A percentile compares a stretch with the other conserved stretches of the same genome.
Conservation (phyloP, 2,888 invertebrate species). For the Leptarthrus brevirostris region DNA sequence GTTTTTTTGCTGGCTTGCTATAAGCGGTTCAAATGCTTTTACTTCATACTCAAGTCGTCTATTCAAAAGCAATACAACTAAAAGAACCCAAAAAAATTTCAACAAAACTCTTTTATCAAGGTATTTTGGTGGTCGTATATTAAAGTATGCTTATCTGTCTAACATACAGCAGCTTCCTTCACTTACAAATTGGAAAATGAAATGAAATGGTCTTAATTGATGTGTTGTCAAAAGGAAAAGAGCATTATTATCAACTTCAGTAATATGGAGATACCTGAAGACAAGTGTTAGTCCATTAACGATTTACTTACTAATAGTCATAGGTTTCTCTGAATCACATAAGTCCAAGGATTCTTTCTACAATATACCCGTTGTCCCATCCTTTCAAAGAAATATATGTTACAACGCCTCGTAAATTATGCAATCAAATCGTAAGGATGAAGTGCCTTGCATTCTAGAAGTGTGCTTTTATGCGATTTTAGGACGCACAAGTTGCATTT, state of each 20-base stretch:
- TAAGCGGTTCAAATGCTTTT: too few species aligned
- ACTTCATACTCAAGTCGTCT: too few species aligned
- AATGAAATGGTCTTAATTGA: slow-evolving; percentile 23
- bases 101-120: too few species aligned
- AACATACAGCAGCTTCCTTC: too few species aligned
- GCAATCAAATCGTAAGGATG: slow-evolving; percentile 30
- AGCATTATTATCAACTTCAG: slow-evolving; percentile 8
- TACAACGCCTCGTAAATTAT: slow-evolving; percentile 42
- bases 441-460: slow-evolving; percentile 6
- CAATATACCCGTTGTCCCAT: not conserved
- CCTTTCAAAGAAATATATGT: not conserved
- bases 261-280: not conserved
- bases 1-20: too few species aligned
- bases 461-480: slow-evolving; percentile 42
- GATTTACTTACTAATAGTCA: slow-evolving; percentile 17
- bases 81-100: too few species aligned
- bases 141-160: too few species aligned
- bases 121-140: too few species aligned
- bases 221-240: slow-evolving; percentile 3
- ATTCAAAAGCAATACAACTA: too few species aligned
- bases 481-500: slow-evolving; percentile 37
- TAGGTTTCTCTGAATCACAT: slow-evolving; percentile 1
- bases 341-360: slow-evolving; percentile 3
- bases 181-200: slow-evolving; percentile 21
- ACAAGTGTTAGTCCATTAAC: slow-evolving; percentile 7